Evolutionary conservation across 2,888 invertebrate species (phyloP).

Genomic region (Bellardia pandia): DNA sequence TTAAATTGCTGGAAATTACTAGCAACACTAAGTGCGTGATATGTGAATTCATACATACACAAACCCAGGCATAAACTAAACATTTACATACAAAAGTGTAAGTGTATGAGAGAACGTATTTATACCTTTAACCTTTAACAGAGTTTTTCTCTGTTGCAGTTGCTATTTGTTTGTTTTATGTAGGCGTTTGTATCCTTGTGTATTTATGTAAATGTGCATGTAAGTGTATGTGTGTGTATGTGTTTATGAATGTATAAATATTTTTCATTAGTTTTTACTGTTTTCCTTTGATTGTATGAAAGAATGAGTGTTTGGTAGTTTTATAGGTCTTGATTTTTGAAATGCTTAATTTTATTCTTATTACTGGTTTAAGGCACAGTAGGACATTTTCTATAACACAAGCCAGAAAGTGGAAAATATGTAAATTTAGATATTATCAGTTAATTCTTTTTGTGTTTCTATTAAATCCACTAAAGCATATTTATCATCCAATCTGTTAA

Average conservation of each 20-base stretch:
- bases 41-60: slow-evolving; percentile 36
- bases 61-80: slow-evolving; percentile 12
- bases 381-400: neutral
- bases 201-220: slow-evolving; percentile 6
- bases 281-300: slow-evolving; percentile 32
- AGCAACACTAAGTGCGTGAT: slow-evolving; percentile 67
- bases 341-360: slow-evolving; percentile 21
- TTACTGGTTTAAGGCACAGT: slow-evolving; percentile 33
- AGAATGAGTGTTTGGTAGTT: neutral
- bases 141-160: neutral
- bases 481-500: neutral
- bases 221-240: slow-evolving; percentile 17
- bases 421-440: neutral
- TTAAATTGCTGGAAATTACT: slow-evolving; percentile 76
- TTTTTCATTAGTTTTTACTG: slow-evolving; percentile 62
- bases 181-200: neutral
- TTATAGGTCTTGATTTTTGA: slow-evolving; percentile 14
- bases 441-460: neutral
- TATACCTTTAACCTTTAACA: slow-evolving; percentile 27
- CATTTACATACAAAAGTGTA: slow-evolving; percentile 1
- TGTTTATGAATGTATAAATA: slow-evolving; percentile 34
- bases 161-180: neutral
- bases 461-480: neutral
- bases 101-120: slow-evolving; percentile 20
- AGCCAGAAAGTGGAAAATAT: neutral